These are phyloP conservation scores for Catharus ustulatus DNA, from an alignment of 2,797 vertebrate species.

Conservation along the genomic window DNA sequence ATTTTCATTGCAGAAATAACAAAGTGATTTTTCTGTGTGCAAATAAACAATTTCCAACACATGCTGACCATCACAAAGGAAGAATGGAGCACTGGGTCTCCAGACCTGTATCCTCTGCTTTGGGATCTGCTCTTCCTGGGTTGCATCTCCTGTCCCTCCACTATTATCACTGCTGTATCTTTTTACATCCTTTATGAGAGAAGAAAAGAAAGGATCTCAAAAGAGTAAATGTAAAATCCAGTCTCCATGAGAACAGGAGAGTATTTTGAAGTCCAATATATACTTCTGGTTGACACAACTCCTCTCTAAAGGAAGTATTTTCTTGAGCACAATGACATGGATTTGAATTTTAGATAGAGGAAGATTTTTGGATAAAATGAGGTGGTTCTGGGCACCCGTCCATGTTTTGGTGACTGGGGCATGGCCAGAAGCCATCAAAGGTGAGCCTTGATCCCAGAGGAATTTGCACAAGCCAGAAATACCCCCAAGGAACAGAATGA, in stretches of 20 bases:
- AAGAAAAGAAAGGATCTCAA: background rate
- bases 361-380: background rate
- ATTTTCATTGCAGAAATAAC: background rate
- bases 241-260: background rate
- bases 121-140: background rate
- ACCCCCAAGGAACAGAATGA: background rate
- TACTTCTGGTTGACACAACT: background rate
- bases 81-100: background rate
- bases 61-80: background rate
- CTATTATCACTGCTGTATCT: background rate
- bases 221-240: background rate
- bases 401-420: background rate
- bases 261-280: background rate
- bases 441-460: background rate
- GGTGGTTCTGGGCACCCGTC: background rate
- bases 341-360: background rate
- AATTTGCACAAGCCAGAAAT: background rate
- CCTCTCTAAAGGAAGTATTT: background rate
- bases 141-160: background rate
- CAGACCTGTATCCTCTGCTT: background rate
- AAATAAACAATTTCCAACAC: background rate
- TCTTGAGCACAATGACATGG: background rate
- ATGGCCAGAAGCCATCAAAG: background rate
- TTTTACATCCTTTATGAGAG: background rate
- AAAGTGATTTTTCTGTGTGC: background rate